Base-by-base conservation (phyloP, 2,113 vertebrate species). In the Azemiops feae region DNA sequence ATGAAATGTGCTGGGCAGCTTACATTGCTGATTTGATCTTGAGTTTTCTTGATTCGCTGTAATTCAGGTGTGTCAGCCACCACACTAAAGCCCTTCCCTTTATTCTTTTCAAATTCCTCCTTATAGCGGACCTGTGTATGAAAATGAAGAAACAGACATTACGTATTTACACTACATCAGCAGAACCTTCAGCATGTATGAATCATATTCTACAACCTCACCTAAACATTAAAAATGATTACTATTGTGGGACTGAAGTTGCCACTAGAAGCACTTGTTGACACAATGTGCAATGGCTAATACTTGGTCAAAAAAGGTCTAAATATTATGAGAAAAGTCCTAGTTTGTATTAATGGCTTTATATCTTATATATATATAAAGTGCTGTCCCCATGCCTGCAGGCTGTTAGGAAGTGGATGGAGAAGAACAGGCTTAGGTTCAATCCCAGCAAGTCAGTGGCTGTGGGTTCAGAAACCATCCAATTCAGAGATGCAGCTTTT, bases 21-120 rank as follows among this genome's bases (percentile, higher is more conserved):
- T 97, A 99, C 99, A 85, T 99, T 99, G 97, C 99, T 99, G 98
- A 99, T 98, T 95, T 99, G 98, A 92, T 99, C 98, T 98, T 99
- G 99, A 34, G 98, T 98, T 97, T 99, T 99, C 97, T 98, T 99
- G 97, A 99, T 98, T 97, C 99, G 98, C 98, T 99, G 98, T 96
- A 99, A 92, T 95, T 99, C 99, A 0, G 99, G 99, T 39, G 99
- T 99, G 96, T 99, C 99, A 0, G 98, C 97, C 94, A 99, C 98
- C 94, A 98, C 98, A 5, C 98, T 99, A 98, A 99, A 99, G 0
- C 98, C 98, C 92, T 98, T 99, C 11, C 99, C 99, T 97, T 99
- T 99, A 97, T 98, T 99, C 98, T 99, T 99, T 98, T 99, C 99
- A 93, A 99, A 99, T 58, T 99, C 99, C 96, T 99, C 99, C 98